Percentiles rank a stretch among this genome's conserved stretches.
Conservation (phyloP, 1,140 invertebrate genomes). For the Drosophila quadrilineata region DNA sequence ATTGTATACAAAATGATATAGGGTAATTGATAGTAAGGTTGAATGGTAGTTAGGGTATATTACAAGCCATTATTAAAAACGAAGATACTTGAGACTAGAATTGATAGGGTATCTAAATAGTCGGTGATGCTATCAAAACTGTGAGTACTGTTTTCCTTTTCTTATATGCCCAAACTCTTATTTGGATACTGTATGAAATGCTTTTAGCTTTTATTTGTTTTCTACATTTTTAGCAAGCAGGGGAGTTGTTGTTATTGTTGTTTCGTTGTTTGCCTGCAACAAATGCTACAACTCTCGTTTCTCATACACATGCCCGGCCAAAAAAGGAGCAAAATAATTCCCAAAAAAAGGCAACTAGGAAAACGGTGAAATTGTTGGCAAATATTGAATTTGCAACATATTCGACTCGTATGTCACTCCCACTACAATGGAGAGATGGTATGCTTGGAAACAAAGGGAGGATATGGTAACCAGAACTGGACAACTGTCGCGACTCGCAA, state of each 20-base stretch:
- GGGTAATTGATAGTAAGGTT: too few species aligned
- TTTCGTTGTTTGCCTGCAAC: constrained; percentile 58
- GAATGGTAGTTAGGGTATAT: too few species aligned
- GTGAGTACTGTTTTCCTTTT: not conserved
- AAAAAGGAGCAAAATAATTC: constrained; percentile 26
- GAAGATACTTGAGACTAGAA: too few species aligned
- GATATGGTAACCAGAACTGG: not conserved
- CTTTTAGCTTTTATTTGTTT: constrained; percentile 73
- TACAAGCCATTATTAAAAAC: too few species aligned
- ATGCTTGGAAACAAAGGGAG: not conserved
- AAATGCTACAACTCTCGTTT: constrained; percentile 61
- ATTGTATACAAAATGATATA: too few species aligned
- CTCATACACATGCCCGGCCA: constrained; percentile 34
- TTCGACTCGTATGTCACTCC: constrained; percentile 72
- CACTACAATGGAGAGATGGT: constrained; percentile 11
- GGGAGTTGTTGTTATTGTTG: constrained; percentile 40
- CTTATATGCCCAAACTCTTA: constrained; percentile 14
- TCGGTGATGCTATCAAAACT: not conserved
- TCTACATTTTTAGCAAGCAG: constrained; percentile 33
- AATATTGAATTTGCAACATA: constrained; percentile 81
- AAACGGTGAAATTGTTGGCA: constrained; percentile 78
- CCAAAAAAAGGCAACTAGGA: constrained; percentile 42
- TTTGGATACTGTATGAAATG: constrained; percentile 58
- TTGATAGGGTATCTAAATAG: not conserved
- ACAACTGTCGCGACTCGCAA: constrained; percentile 60